Conservation (phyloP, 2,113 vertebrate species). For the Pholis gunnellus region DNA sequence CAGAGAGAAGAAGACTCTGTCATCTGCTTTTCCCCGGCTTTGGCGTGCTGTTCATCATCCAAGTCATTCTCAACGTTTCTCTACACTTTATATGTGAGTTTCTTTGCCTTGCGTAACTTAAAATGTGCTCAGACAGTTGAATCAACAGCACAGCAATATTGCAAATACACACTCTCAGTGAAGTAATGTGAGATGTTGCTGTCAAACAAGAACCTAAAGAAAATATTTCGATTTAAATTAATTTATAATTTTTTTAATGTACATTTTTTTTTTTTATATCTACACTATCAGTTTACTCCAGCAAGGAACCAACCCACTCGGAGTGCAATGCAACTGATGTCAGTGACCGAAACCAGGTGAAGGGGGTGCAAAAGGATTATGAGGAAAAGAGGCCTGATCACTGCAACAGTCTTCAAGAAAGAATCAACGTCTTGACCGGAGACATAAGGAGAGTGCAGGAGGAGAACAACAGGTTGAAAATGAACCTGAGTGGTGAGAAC, state of each 20-base stretch:
- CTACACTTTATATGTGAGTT: conserved; percentile 36
- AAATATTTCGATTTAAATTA: background rate
- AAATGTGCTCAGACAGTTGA: background rate
- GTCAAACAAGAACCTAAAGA: background rate
- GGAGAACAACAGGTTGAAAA: background rate
- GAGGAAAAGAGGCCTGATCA: too few relatives aligned
- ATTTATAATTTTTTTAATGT: background rate
- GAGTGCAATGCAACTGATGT: background rate
- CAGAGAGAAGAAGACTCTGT: conserved; percentile 17
- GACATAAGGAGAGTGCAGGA: background rate
- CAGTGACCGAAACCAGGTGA: background rate
- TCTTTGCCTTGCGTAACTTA: background rate
- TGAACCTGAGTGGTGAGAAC: background rate
- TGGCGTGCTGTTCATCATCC: conserved; percentile 34
- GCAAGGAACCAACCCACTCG: background rate
- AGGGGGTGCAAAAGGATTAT: background rate
- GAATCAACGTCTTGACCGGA: conserved; percentile 18
- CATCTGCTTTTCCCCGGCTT: conserved; percentile 29
- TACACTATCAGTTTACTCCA: conserved; percentile 1
- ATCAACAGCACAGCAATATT: background rate
- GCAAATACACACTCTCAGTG: background rate
- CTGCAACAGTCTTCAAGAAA: conserved; percentile 6
- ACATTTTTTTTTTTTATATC: background rate
- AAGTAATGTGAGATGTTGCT: background rate
- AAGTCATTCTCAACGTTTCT: conserved; percentile 46